Evolutionary conservation across 2,888 invertebrate species (phyloP).

Genomic region (Nezara viridula): DNA sequence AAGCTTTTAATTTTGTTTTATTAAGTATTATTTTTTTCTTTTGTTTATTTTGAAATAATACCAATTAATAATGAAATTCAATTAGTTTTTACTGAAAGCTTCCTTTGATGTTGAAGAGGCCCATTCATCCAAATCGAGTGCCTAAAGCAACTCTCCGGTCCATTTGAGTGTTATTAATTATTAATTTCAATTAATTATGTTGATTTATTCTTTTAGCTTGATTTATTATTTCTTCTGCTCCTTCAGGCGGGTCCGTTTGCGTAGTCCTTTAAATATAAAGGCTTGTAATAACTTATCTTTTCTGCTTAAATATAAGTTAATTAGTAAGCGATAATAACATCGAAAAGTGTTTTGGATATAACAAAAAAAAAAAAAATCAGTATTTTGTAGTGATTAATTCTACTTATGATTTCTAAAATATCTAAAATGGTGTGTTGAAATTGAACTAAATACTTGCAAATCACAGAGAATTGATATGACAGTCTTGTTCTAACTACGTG

Average conservation of each 20-base stretch:
- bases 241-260: background rate
- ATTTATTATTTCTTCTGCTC: background rate
- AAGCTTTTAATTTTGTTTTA: background rate
- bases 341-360: too few species aligned
- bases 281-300: too few species aligned
- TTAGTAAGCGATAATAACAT: too few species aligned
- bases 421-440: too few species aligned
- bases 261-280: too few species aligned
- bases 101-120: background rate
- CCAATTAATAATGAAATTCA: slow-evolving; percentile 12
- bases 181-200: background rate
- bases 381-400: too few species aligned
- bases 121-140: background rate
- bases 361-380: too few species aligned
- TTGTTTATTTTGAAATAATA: background rate
- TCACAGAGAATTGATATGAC: too few species aligned
- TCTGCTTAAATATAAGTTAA: too few species aligned
- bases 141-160: background rate
- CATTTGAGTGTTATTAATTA: background rate
- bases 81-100: slow-evolving; percentile 22
- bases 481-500: too few species aligned
- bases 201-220: background rate
- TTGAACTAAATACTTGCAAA: too few species aligned
- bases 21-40: background rate
- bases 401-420: too few species aligned